Evolutionary conservation across 2,888 invertebrate species (phyloP).

Genomic region (Bembecia ichneumoniformis): DNA sequence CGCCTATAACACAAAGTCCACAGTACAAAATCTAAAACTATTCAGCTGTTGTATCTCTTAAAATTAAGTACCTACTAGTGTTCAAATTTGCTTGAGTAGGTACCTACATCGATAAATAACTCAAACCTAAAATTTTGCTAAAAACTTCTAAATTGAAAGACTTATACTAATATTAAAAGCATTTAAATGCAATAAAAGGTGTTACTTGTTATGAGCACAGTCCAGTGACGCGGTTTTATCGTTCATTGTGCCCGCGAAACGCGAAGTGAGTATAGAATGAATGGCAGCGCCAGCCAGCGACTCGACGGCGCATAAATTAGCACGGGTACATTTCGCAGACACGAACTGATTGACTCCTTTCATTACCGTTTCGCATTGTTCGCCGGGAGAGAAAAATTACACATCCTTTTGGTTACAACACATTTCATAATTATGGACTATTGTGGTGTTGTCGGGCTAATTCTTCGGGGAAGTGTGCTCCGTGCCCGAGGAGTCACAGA

Average conservation of each 20-base stretch:
- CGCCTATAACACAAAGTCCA: too few species aligned
- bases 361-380: slow-evolving; percentile 66
- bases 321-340: slow-evolving; percentile 55
- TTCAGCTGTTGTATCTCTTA: too few species aligned
- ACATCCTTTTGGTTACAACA: slow-evolving; percentile 60
- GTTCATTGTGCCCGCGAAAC: slow-evolving; percentile 42
- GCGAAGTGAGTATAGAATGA: slow-evolving; percentile 24
- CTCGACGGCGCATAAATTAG: slow-evolving; percentile 54
- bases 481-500: slow-evolving; percentile 37
- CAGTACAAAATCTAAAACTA: too few species aligned
- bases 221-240: slow-evolving; percentile 24
- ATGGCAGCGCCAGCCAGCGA: slow-evolving; percentile 20
- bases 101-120: too few species aligned
- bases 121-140: too few species aligned
- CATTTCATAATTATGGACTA: slow-evolving; percentile 73
- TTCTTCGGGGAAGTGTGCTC: slow-evolving; percentile 46
- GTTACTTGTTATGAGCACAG: neutral
- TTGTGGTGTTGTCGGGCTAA: slow-evolving; percentile 64
- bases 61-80: too few species aligned
- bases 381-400: slow-evolving; percentile 60
- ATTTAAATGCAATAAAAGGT: too few species aligned
- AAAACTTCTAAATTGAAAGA: too few species aligned
- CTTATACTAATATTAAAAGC: too few species aligned
- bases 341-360: slow-evolving; percentile 69
- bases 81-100: too few species aligned